phyloP scores from a whole-genome alignment of 2,888 invertebrate genomes.

The Xiphydria camelus region DNA sequence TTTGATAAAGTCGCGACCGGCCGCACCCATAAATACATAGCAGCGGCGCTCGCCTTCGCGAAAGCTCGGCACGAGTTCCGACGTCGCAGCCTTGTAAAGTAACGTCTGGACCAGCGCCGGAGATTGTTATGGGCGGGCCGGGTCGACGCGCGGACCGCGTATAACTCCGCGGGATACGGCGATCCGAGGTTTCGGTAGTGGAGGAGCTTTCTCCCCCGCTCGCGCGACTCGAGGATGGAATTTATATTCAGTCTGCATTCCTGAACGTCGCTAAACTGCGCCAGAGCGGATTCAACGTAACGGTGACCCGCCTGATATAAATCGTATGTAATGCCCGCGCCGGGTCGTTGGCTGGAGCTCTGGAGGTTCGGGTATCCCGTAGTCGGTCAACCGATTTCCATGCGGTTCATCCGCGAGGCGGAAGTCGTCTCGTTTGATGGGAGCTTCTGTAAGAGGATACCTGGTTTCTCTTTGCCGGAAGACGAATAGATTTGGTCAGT shows the following conservation, averaged over 20 bases:
- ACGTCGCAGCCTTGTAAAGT: conserved; percentile 9
- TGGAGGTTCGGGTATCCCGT: too few relatives aligned
- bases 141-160: background rate
- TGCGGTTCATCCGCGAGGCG: too few relatives aligned
- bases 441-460: too few relatives aligned
- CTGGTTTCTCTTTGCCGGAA: too few relatives aligned
- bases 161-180: background rate
- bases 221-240: background rate
- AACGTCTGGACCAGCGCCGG: conserved; percentile 5
- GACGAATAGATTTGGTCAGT: too few relatives aligned
- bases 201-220: conserved; percentile 2
- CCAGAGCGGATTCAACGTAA: background rate
- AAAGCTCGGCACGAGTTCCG: conserved; percentile 2
- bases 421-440: too few relatives aligned
- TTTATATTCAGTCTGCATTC: conserved; percentile 5
- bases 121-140: background rate
- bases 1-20: conserved; percentile 39
- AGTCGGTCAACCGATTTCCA: too few relatives aligned
- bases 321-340: background rate
- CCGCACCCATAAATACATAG: conserved; percentile 40
- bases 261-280: background rate
- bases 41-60: too few relatives aligned
- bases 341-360: too few relatives aligned
- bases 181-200: conserved; percentile 6
- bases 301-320: background rate